Evolutionary conservation across 2,113 vertebrate species (phyloP).

Genomic region (Syrmaticus mikado): DNA sequence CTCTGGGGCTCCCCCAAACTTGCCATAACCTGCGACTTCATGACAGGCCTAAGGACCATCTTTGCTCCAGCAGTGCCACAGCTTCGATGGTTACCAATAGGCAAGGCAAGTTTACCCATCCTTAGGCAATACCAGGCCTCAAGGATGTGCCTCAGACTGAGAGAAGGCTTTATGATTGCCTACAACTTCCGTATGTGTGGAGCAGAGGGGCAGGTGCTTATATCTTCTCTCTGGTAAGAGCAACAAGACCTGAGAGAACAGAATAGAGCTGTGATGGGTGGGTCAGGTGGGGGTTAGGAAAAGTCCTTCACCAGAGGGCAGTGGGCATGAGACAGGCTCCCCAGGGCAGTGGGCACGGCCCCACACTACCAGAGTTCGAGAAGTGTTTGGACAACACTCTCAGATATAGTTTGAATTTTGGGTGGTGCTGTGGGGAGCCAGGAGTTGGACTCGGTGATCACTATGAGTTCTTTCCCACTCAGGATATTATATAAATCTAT

Average conservation of each 20-base stretch:
- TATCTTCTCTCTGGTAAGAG: no score
- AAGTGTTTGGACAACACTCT: background rate
- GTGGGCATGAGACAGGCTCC: background rate
- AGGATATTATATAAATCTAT: background rate
- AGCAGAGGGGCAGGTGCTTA: no score
- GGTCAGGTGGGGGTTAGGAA: no score
- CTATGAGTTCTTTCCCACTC: background rate
- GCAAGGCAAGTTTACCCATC: background rate
- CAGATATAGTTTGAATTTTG: background rate
- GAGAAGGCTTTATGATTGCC: background rate
- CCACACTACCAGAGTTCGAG: background rate
- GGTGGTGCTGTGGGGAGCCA: background rate
- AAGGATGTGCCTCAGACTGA: background rate
- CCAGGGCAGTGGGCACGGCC: no score
- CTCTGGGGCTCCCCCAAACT: rapidly evolving
- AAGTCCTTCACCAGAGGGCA: background rate
- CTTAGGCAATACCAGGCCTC: background rate
- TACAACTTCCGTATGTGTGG: background rate
- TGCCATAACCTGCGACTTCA: no score
- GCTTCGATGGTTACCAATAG: no score
- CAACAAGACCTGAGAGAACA: no score
- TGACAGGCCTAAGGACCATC: no score
- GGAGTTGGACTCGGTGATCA: background rate
- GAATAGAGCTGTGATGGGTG: no score
- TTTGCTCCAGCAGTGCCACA: background rate